Conservation (phyloP, 2,797 vertebrate species). For the Heterohyrax brucei region DNA sequence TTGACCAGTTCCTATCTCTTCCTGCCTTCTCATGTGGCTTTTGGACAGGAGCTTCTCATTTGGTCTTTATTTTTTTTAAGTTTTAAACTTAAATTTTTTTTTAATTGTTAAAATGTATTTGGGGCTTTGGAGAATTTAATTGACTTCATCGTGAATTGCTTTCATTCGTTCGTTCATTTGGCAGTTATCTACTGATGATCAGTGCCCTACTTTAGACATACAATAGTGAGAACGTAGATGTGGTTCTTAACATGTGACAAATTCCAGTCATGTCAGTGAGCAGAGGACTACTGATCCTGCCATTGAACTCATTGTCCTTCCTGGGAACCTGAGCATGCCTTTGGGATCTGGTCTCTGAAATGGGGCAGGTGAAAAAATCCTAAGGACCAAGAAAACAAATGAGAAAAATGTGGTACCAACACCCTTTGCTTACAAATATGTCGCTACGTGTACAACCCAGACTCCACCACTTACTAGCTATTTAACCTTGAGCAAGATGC, state of each 20-base stretch:
- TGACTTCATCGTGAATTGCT: not conserved
- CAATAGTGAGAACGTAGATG: not conserved
- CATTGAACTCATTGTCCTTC: not conserved
- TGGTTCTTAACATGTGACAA: too few relatives aligned
- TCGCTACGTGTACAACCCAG: not conserved
- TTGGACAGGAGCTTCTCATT: too few relatives aligned
- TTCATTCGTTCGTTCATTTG: not conserved
- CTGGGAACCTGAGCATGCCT: not conserved
- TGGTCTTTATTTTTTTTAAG: not conserved
- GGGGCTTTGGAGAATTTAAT: not conserved
- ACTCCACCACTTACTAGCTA: not conserved
- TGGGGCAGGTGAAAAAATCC: not conserved
- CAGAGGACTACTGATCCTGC: not conserved
- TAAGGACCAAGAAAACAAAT: not conserved
- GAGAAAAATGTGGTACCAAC: not conserved
- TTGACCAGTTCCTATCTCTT: too few relatives aligned
- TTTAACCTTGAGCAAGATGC: not conserved
- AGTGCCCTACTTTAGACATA: too few relatives aligned
- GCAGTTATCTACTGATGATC: not conserved
- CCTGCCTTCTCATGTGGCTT: too few relatives aligned
- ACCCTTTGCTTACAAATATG: not conserved
- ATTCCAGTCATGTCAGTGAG: not conserved
- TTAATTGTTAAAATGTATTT: not conserved
- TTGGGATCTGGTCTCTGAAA: not conserved
- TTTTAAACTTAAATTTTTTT: conserved; percentile 10